Evolutionary conservation across 2,888 invertebrate genomes (phyloP), one percentile per base, ranked within the genome.

Genomic region (Baronia brevicornis): DNA sequence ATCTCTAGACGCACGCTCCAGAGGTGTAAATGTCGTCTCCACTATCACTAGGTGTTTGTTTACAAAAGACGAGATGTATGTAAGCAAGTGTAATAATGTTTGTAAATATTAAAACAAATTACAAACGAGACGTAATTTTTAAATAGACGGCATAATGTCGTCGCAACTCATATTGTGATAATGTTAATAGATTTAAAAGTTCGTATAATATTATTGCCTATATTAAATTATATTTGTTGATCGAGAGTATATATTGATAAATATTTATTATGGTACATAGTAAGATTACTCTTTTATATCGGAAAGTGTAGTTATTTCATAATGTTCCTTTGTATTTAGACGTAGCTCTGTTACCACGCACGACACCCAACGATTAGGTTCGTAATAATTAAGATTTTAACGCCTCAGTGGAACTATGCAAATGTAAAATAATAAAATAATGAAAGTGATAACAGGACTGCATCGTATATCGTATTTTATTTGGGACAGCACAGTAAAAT

Each of bases 191-290:
- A 57, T 63, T 66, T 60, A 62, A 61, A 53, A 61, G 59, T 63
- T 68, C 64, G 68, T 70, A 69, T 66, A 63, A 65, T 69, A 66
- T 66, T 69, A 68, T 68, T 65, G 68, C 67, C 67, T 68, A 68
- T 68, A 67, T 64, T 71, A 69, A 71, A 72, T 73, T 73, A 73
- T 74, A 73, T 74, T 73, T 74, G 75, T 75, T 72, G 73, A 74
- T 69, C 64, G 72, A 72, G 66, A 68, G 61, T 71, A 72, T 73
- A 74, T 71, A 75, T 74, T 73, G 70, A 72, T 74, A 73, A 71
- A 74, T 75, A 70, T 75, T 73, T 74, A 74, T 75, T 65, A 64
- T 56, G 63, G 58, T 68, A 63, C 60, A 54, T 62, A 63, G 58
- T 61, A 61, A 64, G 68, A 60, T 67, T 60, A 60, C 61, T 66